These are phyloP conservation scores for Vultur gryphus DNA, from an alignment of 2,797 vertebrate species.

Conservation along the genomic window DNA sequence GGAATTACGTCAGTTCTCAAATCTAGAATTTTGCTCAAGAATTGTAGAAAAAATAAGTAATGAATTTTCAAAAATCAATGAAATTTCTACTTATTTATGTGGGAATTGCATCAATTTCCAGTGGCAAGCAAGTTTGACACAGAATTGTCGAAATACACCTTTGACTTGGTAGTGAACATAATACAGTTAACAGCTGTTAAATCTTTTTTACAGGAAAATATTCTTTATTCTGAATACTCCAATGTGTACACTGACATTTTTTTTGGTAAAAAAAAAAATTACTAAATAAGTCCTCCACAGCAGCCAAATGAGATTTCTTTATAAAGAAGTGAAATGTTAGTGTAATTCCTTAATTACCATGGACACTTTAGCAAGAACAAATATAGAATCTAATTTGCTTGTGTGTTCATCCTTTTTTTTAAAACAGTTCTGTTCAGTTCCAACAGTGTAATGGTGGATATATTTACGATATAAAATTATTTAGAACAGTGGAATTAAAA, in stretches of 20 bases:
- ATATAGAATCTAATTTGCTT: neutral
- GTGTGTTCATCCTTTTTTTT: neutral
- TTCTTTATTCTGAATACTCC: neutral
- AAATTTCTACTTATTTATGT: neutral
- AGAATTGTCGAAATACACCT: neutral
- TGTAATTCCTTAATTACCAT: neutral
- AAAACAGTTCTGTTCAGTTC: neutral
- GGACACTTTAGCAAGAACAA: neutral
- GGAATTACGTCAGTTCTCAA: rapidly evolving
- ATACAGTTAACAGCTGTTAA: neutral
- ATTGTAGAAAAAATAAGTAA: neutral
- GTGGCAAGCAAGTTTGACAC: neutral
- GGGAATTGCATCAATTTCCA: neutral
- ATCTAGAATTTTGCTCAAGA: neutral
- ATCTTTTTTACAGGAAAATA: neutral
- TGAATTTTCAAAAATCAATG: neutral
- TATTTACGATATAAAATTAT: neutral
- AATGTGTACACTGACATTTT: neutral
- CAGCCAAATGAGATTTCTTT: neutral
- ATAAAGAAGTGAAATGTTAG: neutral
- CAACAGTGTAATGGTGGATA: neutral
- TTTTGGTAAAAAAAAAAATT: neutral
- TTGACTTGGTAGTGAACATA: neutral
- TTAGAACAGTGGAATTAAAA: neutral
- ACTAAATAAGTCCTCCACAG: neutral